phyloP scores from a whole-genome alignment of 2,113 vertebrate genomes.

The Gambusia affinis region DNA sequence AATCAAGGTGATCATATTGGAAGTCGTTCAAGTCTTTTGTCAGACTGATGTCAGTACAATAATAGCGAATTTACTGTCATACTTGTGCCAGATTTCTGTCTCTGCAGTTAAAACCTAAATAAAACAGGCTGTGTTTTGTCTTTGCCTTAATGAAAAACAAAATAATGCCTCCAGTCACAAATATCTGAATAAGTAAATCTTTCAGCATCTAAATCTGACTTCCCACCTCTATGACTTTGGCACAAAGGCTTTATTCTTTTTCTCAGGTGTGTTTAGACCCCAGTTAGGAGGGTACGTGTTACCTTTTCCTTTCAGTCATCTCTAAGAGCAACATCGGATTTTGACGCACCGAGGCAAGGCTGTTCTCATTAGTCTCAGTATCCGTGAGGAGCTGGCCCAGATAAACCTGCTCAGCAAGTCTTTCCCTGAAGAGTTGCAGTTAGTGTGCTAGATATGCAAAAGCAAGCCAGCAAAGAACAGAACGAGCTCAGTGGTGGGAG shows the following conservation, averaged over 20 bases:
- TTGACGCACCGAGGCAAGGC: constrained; percentile 41
- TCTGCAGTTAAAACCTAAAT: neutral
- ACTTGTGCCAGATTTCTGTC: neutral
- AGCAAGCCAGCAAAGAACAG: constrained; percentile 47
- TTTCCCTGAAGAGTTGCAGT: constrained; percentile 63
- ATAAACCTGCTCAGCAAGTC: constrained; percentile 68
- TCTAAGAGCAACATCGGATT: constrained; percentile 25
- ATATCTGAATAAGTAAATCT: neutral
- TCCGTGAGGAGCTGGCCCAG: constrained; percentile 69
- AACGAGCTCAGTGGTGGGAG: constrained; percentile 35
- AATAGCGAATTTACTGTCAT: neutral
- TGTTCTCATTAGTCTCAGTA: constrained; percentile 64
- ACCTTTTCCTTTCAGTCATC: constrained; percentile 44
- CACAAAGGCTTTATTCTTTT: constrained; percentile 9
- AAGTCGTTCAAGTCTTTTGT: neutral
- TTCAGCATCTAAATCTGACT: constrained; percentile 24
- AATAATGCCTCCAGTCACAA: neutral
- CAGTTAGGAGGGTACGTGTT: constrained; percentile 32
- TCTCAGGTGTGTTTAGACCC: constrained; percentile 18
- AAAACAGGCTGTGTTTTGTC: neutral
- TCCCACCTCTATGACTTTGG: neutral
- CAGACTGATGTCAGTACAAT: neutral
- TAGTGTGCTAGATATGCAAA: constrained; percentile 67
- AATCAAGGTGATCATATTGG: neutral
- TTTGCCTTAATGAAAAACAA: neutral